Conservation (phyloP, 2,888 invertebrate genomes). For the Tiphia femorata region DNA sequence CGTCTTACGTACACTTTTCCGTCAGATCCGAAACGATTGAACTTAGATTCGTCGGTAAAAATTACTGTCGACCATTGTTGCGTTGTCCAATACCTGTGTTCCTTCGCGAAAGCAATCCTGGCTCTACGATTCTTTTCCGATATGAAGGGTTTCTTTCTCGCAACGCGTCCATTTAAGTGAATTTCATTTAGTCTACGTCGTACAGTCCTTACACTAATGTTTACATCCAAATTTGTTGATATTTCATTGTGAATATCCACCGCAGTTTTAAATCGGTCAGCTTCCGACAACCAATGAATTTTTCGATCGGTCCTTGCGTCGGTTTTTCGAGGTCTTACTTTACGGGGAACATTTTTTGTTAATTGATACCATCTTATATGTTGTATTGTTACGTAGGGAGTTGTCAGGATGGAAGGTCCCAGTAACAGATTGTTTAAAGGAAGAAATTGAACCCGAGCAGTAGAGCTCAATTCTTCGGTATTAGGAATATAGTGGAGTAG, state of each 20-base stretch:
- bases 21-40: slow-evolving; percentile 14
- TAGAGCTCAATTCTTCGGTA: too few relatives aligned
- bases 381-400: too few relatives aligned
- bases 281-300: slow-evolving; percentile 13
- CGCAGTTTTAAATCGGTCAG: slow-evolving; percentile 13
- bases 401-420: too few relatives aligned
- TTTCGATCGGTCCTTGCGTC: slow-evolving; percentile 6
- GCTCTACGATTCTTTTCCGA: slow-evolving; percentile 15
- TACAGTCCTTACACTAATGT: slow-evolving; percentile 4
- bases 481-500: too few relatives aligned
- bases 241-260: slow-evolving; percentile 5
- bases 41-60: slow-evolving; percentile 19
- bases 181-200: slow-evolving; percentile 1
- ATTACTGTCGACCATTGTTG: slow-evolving; percentile 14
- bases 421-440: too few relatives aligned
- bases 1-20: slow-evolving; percentile 64
- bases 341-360: too few relatives aligned
- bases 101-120: slow-evolving; percentile 18
- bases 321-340: slow-evolving; percentile 6
- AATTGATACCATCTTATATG: too few relatives aligned
- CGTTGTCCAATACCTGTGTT: slow-evolving; percentile 14
- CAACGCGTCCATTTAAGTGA: slow-evolving; percentile 5
- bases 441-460: too few relatives aligned
- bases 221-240: not conserved
- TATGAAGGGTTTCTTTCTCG: slow-evolving; percentile 10